Base-by-base conservation (phyloP, 2,888 invertebrate genomes). In the Diarsia rubi region DNA sequence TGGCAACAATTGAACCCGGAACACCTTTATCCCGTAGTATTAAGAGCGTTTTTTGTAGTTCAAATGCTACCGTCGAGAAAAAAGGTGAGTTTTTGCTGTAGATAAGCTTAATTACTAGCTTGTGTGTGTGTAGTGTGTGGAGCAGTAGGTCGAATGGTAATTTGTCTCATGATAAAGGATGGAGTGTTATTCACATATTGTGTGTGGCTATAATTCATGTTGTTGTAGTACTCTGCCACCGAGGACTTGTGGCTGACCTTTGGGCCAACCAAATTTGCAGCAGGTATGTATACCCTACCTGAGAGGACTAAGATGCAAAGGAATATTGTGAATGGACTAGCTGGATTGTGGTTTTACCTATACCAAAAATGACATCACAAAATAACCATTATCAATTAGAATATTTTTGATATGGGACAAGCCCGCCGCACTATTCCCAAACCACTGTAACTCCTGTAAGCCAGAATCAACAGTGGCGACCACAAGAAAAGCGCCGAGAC, bases 71-170 rank as follows among this genome's bases (percentile, higher is more conserved):
- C 54, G 47, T 24, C n/a, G 27, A 16, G 45, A 31, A 69, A 67
- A 79, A 82, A 78, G 14, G 14, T 1, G 1, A 8, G n/a, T n/a
- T 73, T 77, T 69, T 70, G 45, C 47, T 12, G 9, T 47, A 60
- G 54, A 52, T 37, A 59, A 57, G 3, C 54, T 49, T 73, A 62
- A 79, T 78, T 70, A 71, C n/a, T 59, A 63, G 12, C 4, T 44
- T 47, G 45, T 27, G 21, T 49, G 59, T 19, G 44, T 62, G 42
- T 54, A 19, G n/a, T 52, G 42, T 19, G 54, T 42, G 14, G n/a
- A 21, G 24, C 42, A 70, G 59, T 68, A 57, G 44, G 49, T 44
- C 65, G 24, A 47, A 54, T n/a, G 63, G 11, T 57, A 60, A 59
- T 52, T 60, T 21, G 27, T 60, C 49, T 66, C 16, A 8, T 59